Evolutionary conservation across 2,888 invertebrate genomes (phyloP).

Genomic region (Ceratothoa steindachneri): DNA sequence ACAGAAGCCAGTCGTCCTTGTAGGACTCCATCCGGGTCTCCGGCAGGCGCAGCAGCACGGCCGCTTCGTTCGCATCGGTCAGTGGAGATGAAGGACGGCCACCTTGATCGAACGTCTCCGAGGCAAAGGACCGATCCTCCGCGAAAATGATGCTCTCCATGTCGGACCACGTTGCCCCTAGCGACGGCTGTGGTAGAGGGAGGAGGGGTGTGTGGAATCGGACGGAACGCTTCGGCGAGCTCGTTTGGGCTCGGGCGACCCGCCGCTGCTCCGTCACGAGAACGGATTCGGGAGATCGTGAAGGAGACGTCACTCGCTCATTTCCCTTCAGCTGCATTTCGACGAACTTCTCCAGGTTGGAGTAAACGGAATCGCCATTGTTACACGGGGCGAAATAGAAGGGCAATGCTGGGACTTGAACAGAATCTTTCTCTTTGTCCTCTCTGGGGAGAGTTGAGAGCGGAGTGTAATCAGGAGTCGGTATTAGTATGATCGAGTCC

Average conservation of each 20-base stretch:
- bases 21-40: conserved; percentile 49
- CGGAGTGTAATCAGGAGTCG: conserved; percentile 45
- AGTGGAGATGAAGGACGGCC: background rate
- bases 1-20: conserved; percentile 49
- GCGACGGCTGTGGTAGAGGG: conserved; percentile 12
- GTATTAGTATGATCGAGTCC: conserved; percentile 16
- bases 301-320: background rate
- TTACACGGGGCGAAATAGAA: background rate
- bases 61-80: background rate
- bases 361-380: background rate
- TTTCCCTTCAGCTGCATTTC: background rate
- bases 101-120: background rate
- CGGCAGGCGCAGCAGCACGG: conserved; percentile 16
- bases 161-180: conserved; percentile 49
- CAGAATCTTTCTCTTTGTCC: background rate
- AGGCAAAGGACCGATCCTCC: conserved; percentile 39
- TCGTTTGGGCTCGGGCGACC: background rate
- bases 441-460: conserved; percentile 29
- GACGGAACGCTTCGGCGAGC: conserved; percentile 23
- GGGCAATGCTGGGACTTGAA: background rate
- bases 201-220: conserved; percentile 25
- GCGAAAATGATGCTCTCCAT: conserved; percentile 50
- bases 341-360: background rate
- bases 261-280: background rate
- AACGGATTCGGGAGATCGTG: background rate